Evolutionary conservation across 2,888 invertebrate species (phyloP).

Genomic region (Nymphalis c-album): DNA sequence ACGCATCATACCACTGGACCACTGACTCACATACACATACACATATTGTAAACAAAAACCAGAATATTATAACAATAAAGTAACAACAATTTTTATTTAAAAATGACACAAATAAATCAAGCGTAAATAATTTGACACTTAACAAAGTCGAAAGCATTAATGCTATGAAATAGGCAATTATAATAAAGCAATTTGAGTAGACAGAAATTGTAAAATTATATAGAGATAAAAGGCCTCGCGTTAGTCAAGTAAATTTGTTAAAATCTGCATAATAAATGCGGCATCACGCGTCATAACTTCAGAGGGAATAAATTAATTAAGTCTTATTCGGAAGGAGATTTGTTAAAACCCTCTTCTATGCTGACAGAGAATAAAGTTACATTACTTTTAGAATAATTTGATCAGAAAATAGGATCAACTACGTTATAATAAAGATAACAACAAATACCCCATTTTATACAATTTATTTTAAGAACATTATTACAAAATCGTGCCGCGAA

Average conservation of each 20-base stretch:
- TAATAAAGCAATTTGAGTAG: constrained; percentile 25
- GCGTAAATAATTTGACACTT: not conserved
- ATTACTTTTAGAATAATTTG: constrained; percentile 10
- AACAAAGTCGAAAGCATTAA: constrained; percentile 13
- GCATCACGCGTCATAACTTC: constrained; percentile 69
- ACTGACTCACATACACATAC: no score
- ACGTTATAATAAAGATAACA: not conserved
- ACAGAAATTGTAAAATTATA: constrained; percentile 38
- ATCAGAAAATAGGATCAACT: not conserved
- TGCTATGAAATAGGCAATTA: constrained; percentile 11
- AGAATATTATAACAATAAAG: no score
- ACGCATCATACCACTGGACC: no score
- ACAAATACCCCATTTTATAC: no score
- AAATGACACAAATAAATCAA: no score
- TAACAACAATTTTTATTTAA: no score
- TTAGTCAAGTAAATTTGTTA: constrained; percentile 43
- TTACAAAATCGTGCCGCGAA: no score
- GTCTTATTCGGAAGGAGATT: constrained; percentile 31
- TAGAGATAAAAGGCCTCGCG: constrained; percentile 32
- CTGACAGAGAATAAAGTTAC: constrained; percentile 8
- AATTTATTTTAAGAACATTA: no score
- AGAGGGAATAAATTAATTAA: constrained; percentile 67
- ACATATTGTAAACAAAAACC: no score
- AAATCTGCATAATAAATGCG: constrained; percentile 71
- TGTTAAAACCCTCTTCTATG: constrained; percentile 9